Evolutionary conservation across 2,113 vertebrate species (phyloP).

Genomic region (Gavialis gangeticus): DNA sequence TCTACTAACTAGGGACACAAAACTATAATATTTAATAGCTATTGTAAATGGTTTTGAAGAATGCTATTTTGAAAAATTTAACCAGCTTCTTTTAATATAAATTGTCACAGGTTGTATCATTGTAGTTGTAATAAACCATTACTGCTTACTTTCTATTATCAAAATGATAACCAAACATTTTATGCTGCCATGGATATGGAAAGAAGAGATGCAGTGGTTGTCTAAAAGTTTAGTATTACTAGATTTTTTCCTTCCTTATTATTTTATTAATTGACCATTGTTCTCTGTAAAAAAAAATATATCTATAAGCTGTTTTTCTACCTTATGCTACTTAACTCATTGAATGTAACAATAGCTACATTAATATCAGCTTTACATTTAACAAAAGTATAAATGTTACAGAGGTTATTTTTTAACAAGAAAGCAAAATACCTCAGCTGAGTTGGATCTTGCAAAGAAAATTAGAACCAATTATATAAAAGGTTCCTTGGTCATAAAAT

Average conservation of each 20-base stretch:
- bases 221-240: not conserved
- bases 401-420: not conserved
- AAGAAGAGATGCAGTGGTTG: not conserved
- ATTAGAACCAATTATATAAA: no score
- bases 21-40: not conserved
- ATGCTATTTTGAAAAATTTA: not conserved
- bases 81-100: not conserved
- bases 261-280: not conserved
- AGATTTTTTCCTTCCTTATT: not conserved
- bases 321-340: not conserved
- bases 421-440: not conserved
- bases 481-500: no score
- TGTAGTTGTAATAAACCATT: not conserved
- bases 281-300: not conserved
- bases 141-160: not conserved
- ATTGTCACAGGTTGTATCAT: not conserved
- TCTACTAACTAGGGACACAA: not conserved
- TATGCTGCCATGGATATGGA: not conserved
- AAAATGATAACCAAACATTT: not conserved
- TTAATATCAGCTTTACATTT: not conserved
- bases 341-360: not conserved
- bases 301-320: not conserved
- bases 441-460: no score
- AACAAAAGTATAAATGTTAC: not conserved
- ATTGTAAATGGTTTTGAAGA: not conserved